phyloP scores from a whole-genome alignment of 2,113 vertebrate genomes.

The Connochaetes taurinus region DNA sequence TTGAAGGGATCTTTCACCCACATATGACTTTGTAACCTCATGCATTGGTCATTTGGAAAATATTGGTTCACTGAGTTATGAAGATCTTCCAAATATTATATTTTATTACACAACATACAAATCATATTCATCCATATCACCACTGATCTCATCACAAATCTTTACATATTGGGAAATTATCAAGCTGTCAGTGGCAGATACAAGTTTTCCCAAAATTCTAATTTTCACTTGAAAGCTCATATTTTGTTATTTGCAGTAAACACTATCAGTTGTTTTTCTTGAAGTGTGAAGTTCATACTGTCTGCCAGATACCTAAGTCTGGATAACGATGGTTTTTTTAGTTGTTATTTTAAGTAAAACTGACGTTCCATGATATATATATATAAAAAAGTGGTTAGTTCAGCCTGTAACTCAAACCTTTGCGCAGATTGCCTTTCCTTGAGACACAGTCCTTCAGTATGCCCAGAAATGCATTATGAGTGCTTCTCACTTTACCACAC shows the following conservation, averaged over 20 bases:
- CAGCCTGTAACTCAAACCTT: neutral
- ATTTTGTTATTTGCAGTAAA: neutral
- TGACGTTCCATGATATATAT: neutral
- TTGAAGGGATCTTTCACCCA: neutral
- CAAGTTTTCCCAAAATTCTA: neutral
- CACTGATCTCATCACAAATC: neutral
- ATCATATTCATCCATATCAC: neutral
- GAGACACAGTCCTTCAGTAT: rapidly evolving
- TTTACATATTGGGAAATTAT: neutral
- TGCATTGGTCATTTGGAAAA: neutral
- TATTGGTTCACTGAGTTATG: neutral
- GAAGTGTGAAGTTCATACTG: neutral
- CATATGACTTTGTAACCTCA: neutral
- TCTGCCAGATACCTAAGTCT: neutral
- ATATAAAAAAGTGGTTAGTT: neutral
- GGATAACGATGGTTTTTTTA: neutral
- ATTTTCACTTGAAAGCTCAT: neutral
- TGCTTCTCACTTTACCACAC: neutral
- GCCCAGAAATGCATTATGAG: neutral
- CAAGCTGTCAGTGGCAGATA: neutral
- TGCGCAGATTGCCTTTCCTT: neutral
- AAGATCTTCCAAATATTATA: neutral
- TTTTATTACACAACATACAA: neutral
- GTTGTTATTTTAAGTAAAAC: neutral
- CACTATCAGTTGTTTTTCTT: neutral